A percentile compares a stretch with the other conserved stretches of the same genome.
Evolutionary conservation across 2,888 invertebrate species (phyloP).

Genomic region (Coronaproctus castanopsis): DNA sequence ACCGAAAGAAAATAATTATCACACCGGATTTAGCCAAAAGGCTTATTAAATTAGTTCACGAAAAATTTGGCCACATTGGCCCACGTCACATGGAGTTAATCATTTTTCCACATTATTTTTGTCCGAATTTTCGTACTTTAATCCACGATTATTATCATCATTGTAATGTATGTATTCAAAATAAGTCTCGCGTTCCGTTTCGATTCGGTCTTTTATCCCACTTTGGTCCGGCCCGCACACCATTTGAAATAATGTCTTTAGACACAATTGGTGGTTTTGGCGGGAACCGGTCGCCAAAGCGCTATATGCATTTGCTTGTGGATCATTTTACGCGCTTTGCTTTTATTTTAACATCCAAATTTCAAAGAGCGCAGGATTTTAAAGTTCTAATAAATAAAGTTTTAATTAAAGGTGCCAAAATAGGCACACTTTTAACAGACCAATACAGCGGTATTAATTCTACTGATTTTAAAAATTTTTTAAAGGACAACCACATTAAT

Average conservation of each 20-base stretch:
- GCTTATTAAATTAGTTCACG: slow-evolving; percentile 14
- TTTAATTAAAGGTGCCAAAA: too few relatives aligned
- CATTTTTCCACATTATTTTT: slow-evolving; percentile 11
- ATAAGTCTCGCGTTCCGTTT: slow-evolving; percentile 21
- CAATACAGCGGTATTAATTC: too few relatives aligned
- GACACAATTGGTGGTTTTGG: slow-evolving; percentile 23
- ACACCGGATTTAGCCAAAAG: slow-evolving; percentile 14
- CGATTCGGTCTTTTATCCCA: slow-evolving; percentile 20
- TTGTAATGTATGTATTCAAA: slow-evolving; percentile 20
- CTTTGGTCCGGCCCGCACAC: slow-evolving; percentile 20
- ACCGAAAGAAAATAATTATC: slow-evolving; percentile 14
- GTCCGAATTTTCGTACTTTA: slow-evolving; percentile 15
- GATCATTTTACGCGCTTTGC: too few relatives aligned
- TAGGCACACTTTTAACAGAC: too few relatives aligned
- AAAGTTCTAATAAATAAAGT: too few relatives aligned
- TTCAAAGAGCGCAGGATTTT: too few relatives aligned
- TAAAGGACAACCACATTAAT: too few relatives aligned
- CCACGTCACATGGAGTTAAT: slow-evolving; percentile 12
- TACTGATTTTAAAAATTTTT: too few relatives aligned
- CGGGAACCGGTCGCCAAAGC: slow-evolving; percentile 20
- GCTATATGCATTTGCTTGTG: too few relatives aligned
- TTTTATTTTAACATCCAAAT: too few relatives aligned
- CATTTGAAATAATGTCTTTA: slow-evolving; percentile 21
- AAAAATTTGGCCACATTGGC: slow-evolving; percentile 15
- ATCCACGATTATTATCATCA: slow-evolving; percentile 16